Percentiles rank a stretch among this genome's conserved stretches.
These are phyloP conservation scores for Drosophila tristis DNA, from an alignment of 1,140 invertebrate species.

Conservation along the genomic window DNA sequence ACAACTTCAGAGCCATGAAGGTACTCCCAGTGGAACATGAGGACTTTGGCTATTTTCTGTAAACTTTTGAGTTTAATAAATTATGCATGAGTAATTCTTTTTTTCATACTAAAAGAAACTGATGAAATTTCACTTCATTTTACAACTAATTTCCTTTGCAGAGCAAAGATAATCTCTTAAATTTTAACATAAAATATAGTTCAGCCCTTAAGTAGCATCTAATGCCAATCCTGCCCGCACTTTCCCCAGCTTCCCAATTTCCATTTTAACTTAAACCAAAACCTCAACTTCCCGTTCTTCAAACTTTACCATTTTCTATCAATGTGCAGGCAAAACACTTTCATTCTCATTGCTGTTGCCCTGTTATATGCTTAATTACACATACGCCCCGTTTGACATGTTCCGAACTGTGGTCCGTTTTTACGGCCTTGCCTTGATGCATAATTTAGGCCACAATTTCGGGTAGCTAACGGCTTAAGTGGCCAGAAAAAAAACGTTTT, in stretches of 20 bases:
- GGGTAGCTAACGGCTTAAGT: conserved; percentile 64
- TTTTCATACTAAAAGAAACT: too few species aligned
- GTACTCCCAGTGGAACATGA: not conserved
- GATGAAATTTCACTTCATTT: too few species aligned
- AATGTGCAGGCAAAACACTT: not conserved
- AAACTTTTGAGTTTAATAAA: too few species aligned
- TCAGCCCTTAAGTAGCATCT: too few species aligned
- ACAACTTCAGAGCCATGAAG: not conserved
- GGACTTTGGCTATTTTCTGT: too few species aligned
- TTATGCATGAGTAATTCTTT: too few species aligned
- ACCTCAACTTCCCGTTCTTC: not conserved
- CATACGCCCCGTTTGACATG: conserved; percentile 73
- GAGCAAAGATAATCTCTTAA: too few species aligned
- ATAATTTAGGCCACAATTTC: conserved; percentile 74
- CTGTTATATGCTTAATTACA: conserved; percentile 65
- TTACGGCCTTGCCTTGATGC: conserved; percentile 62
- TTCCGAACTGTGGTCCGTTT: conserved; percentile 38
- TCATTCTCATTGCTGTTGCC: conserved; percentile 31
- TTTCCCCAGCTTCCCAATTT: too few species aligned
- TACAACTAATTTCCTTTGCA: too few species aligned
- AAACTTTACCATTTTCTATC: not conserved
- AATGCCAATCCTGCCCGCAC: too few species aligned
- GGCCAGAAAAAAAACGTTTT: conserved; percentile 64
- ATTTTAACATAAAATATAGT: too few species aligned
- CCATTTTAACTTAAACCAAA: not conserved